Conservation (phyloP, 2,797 vertebrate genomes). For the Zonotrichia albicollis region DNA sequence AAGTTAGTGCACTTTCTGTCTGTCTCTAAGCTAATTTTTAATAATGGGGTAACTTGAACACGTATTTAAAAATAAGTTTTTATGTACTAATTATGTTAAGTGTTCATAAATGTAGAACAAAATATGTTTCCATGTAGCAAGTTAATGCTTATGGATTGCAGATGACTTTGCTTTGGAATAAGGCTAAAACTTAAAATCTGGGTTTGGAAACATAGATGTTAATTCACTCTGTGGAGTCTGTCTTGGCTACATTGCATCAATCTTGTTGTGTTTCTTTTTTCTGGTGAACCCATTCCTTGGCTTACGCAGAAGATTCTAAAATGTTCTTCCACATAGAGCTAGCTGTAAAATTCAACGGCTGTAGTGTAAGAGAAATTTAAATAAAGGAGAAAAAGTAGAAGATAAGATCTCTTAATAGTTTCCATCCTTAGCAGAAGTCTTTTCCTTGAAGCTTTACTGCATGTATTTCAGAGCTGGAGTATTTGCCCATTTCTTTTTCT, state of each 20-base stretch:
- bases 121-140: not conserved
- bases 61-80: not conserved
- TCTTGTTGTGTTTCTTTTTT: not conserved
- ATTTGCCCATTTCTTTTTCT: not conserved
- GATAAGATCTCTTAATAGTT: not conserved
- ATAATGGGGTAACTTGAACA: not conserved
- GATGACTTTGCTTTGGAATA: slow-evolving; percentile 26
- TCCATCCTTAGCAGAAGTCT: not conserved
- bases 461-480: not conserved
- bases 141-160: slow-evolving; percentile 4
- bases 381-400: not conserved
- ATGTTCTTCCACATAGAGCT: not conserved
- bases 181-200: not conserved
- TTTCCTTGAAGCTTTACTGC: not conserved
- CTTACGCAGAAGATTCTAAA: not conserved
- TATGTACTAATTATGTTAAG: not conserved
- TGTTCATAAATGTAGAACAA: not conserved
- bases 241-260: not conserved
- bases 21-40: slow-evolving; percentile 33
- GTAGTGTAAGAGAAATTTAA: not conserved
- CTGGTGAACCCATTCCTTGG: not conserved
- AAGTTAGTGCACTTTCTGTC: slow-evolving; percentile 82
- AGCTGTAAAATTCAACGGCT: not conserved
- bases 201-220: not conserved
- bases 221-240: not conserved